Conservation (phyloP, 2,797 vertebrate species). For the Onychomys arenicola region DNA sequence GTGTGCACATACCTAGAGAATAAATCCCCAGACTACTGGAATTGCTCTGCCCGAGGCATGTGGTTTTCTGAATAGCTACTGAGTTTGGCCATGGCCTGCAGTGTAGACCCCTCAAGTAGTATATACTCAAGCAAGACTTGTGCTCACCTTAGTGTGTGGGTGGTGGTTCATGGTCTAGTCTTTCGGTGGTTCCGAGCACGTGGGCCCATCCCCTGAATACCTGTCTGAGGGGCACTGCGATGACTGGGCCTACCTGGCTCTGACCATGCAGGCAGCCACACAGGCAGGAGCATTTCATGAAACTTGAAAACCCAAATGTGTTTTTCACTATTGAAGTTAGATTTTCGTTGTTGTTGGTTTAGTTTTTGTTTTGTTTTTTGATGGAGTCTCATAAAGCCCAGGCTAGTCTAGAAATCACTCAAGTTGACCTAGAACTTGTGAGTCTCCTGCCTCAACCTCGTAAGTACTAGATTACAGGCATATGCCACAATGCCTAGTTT, state of each 20-base stretch:
- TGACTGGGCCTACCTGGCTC: background rate
- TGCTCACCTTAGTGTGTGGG: rapidly evolving
- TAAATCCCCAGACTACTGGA: constrained; percentile 10
- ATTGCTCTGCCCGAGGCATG: background rate
- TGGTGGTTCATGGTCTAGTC: background rate
- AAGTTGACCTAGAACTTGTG: background rate
- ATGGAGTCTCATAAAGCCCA: background rate
- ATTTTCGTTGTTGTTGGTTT: background rate
- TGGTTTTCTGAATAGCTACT: constrained; percentile 5
- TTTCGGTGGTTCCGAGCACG: background rate
- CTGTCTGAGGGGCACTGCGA: background rate
- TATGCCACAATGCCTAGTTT: too few relatives aligned
- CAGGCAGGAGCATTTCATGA: background rate
- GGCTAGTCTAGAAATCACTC: background rate
- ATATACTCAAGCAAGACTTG: background rate
- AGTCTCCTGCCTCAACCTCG: background rate
- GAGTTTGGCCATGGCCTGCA: background rate
- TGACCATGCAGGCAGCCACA: background rate
- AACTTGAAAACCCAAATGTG: constrained; percentile 22
- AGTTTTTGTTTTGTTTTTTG: background rate
- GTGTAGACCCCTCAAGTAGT: background rate
- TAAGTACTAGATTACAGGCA: background rate
- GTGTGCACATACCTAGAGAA: background rate
- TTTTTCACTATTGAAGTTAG: background rate
- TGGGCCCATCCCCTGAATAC: background rate